phyloP scores from a whole-genome alignment of 2,797 vertebrate species.

The Chelon auratus region DNA sequence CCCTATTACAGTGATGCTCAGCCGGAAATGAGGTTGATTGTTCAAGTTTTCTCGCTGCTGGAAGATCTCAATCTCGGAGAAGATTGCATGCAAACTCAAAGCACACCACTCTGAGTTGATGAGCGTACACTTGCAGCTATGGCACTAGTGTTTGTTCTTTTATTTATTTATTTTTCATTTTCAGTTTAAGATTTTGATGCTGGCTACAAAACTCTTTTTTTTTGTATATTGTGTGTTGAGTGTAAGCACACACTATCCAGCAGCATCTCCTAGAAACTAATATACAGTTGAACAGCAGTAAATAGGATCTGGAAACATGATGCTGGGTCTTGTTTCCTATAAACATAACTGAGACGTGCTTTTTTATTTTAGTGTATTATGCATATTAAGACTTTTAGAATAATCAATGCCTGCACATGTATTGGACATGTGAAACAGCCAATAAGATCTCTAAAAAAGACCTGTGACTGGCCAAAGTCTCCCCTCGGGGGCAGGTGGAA shows the following conservation, averaged over 20 bases:
- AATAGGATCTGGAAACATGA: not conserved
- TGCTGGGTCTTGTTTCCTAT: not conserved
- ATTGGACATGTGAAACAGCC: too few species aligned
- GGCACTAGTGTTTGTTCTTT: not conserved
- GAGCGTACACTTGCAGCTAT: not conserved
- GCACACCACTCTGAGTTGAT: not conserved
- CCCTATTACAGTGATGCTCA: slow-evolving; percentile 48
- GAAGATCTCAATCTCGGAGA: slow-evolving; percentile 17
- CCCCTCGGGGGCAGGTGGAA: too few species aligned
- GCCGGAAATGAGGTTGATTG: slow-evolving; percentile 63
- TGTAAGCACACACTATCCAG: too few species aligned
- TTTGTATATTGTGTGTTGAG: too few species aligned
- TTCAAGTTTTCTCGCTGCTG: slow-evolving; percentile 34
- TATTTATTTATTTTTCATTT: not conserved
- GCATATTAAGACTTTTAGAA: too few species aligned
- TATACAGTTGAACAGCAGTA: not conserved
- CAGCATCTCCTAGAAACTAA: too few species aligned
- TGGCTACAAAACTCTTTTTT: too few species aligned
- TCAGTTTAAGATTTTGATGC: too few species aligned
- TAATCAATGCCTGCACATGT: too few species aligned
- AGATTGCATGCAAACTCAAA: slow-evolving; percentile 26
- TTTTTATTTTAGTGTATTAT: too few species aligned
- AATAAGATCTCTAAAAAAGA: too few species aligned
- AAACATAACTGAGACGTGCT: not conserved
- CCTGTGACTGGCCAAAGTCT: too few species aligned